phyloP scores from a whole-genome alignment of 2,113 vertebrate genomes.

The Hyperoodon ampullatus region DNA sequence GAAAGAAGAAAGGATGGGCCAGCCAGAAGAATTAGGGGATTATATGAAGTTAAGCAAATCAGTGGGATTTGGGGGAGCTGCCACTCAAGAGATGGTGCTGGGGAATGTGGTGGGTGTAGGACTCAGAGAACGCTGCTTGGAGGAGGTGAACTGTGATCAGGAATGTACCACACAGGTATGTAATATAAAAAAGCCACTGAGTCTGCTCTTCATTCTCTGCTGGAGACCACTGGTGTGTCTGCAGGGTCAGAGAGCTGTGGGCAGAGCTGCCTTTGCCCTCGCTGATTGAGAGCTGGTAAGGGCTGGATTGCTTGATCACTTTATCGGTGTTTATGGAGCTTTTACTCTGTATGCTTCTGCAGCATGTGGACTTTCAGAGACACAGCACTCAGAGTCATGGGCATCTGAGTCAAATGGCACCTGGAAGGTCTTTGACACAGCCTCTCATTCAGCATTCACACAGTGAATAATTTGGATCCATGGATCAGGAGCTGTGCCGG shows the following conservation, averaged over 20 bases:
- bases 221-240: not conserved
- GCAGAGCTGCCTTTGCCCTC: not conserved
- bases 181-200: not conserved
- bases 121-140: not conserved
- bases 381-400: slow-evolving; percentile 30
- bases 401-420: not conserved
- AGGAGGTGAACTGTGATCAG: not conserved
- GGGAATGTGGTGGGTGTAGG: not conserved
- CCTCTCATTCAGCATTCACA: not conserved
- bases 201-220: not conserved
- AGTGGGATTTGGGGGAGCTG: not conserved
- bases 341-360: slow-evolving; percentile 17
- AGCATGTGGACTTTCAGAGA: slow-evolving; percentile 15
- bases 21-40: not conserved
- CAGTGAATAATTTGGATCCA: not conserved
- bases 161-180: not conserved
- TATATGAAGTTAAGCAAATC: not conserved
- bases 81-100: not conserved
- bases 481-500: not conserved
- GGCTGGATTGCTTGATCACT: slow-evolving; percentile 26
- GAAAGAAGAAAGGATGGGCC: not conserved
- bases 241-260: not conserved
- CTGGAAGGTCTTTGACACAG: not conserved
- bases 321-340: slow-evolving; percentile 39
- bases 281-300: slow-evolving; percentile 35